Evolutionary conservation across 2,797 vertebrate species (phyloP).

Genomic region (Triplophysa yarkandensis): DNA sequence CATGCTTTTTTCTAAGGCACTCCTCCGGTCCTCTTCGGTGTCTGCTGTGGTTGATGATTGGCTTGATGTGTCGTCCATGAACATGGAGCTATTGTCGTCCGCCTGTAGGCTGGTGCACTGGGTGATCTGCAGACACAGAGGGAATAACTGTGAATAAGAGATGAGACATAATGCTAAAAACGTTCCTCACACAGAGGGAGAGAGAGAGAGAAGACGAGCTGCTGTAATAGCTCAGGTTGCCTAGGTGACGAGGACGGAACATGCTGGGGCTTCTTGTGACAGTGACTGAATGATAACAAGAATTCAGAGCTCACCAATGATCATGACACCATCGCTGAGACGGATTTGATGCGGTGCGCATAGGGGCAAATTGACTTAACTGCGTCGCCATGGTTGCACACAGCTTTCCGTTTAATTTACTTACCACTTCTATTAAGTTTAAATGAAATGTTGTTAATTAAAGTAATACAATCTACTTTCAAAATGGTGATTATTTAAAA

Average conservation of each 20-base stretch:
- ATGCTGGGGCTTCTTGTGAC: constrained; percentile 58
- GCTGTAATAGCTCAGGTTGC: constrained; percentile 71
- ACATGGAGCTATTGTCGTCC: constrained; percentile 70
- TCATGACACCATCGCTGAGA: constrained; percentile 51
- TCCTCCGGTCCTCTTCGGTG: constrained; percentile 84
- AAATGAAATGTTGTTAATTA: background rate
- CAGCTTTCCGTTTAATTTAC: background rate
- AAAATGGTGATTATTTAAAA: too few relatives aligned
- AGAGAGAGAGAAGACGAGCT: constrained; percentile 30
- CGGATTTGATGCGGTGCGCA: constrained; percentile 8
- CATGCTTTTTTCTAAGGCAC: constrained; percentile 93
- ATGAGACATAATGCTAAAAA: constrained; percentile 49
- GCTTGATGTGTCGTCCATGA: constrained; percentile 79
- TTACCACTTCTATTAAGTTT: background rate
- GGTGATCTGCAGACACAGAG: constrained; percentile 66
- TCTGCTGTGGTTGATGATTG: constrained; percentile 73
- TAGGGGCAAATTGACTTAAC: background rate
- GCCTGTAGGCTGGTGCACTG: constrained; percentile 69
- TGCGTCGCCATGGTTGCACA: background rate
- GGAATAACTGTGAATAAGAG: constrained; percentile 51
- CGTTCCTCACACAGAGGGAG: constrained; percentile 29
- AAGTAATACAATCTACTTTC: background rate
- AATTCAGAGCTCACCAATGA: constrained; percentile 64
- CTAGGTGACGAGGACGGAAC: constrained; percentile 67
- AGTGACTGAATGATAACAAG: constrained; percentile 69